Base-by-base conservation (phyloP, 37 sponge, comb jelly and placozoan species). In the Cliona cf. orientalis region DNA sequence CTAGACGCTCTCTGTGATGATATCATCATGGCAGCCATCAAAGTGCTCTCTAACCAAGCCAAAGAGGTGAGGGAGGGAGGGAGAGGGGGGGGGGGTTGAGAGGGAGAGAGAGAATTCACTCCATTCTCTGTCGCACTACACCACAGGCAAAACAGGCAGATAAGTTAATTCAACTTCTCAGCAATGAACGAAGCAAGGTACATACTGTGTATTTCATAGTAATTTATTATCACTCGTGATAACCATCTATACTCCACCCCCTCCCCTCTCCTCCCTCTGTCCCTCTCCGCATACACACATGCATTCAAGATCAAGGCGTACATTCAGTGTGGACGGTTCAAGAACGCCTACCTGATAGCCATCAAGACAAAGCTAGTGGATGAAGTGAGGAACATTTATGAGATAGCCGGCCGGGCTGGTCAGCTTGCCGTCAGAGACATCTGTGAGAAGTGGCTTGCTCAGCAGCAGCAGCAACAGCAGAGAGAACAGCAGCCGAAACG, bases 261-360 rank as follows among this genome's bases (percentile, higher is more conserved):
- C 17, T 49, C 11, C 17, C 17, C 17, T 49, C 21, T 37, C 68
- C 37, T 7, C 68, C 37, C 36, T 4, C 40, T 33, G 9, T 36
- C 21, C 31, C 68, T 67, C 68, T n/a, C n/a, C n/a, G n/a, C n/a
- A n/a, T n/a, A 29, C 46, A 19, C 57, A 25, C 21, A 62, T 67
- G 17, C 69, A 7, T 43, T 35, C 6, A 62, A 94, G 95, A 74
- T 94, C 37, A 84, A 90, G 61, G 91, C 89, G 26, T 64, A 83
- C 21, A 80, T 94, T 23, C 91, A 84, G 70, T 91, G 91, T 87
- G 91, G 91, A 2, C 91, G 91, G 69, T 83, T 94, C 62, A 90
- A 94, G 83, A 82, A 78, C n/a, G 91, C 91, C 17, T 94, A 94
- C 69, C 79, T 94, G n/a, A 42, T 84, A 33, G 95, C 95, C 49